phyloP scores from a whole-genome alignment of 2,888 invertebrate genomes.

The Vannuccia rotundouncinata region DNA sequence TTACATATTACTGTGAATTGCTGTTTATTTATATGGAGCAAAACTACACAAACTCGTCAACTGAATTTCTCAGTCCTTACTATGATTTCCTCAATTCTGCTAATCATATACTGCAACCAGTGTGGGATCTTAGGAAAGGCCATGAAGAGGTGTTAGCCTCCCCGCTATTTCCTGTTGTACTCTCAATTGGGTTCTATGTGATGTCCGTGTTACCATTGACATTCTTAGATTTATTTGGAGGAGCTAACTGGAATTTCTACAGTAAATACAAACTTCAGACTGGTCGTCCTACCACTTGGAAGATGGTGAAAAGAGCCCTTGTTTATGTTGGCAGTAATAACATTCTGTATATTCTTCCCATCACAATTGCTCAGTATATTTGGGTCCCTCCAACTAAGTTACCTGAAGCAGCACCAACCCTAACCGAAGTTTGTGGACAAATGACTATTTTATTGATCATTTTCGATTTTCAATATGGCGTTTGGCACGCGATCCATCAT shows the following conservation, averaged over 20 bases:
- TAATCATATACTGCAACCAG: conserved; percentile 49
- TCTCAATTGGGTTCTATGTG: conserved; percentile 57
- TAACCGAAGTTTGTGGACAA: conserved; percentile 54
- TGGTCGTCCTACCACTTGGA: conserved; percentile 47
- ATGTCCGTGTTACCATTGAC: conserved; percentile 54
- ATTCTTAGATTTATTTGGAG: conserved; percentile 47
- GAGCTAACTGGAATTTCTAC: conserved; percentile 38
- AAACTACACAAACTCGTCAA: too few species aligned
- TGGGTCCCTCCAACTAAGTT: conserved; percentile 56
- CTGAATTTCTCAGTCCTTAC: too few species aligned
- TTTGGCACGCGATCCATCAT: conserved; percentile 57
- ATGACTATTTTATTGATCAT: conserved; percentile 51
- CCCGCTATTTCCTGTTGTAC: conserved; percentile 57
- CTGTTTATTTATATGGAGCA: too few species aligned
- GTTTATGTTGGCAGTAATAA: conserved; percentile 52
- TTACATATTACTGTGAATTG: too few species aligned
- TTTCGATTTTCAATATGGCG: conserved; percentile 58
- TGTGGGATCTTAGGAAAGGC: conserved; percentile 54
- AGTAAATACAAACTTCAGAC: conserved; percentile 51
- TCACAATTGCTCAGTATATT: conserved; percentile 56
- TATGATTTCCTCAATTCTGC: too few species aligned
- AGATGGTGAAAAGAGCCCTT: conserved; percentile 47
- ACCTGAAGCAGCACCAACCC: conserved; percentile 53
- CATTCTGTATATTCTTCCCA: conserved; percentile 55
- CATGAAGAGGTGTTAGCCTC: conserved; percentile 54